A percentile compares a stretch with the other conserved stretches of the same genome.
phyloP scores from a whole-genome alignment of 2,797 vertebrate species.

The Sus cebifrons region DNA sequence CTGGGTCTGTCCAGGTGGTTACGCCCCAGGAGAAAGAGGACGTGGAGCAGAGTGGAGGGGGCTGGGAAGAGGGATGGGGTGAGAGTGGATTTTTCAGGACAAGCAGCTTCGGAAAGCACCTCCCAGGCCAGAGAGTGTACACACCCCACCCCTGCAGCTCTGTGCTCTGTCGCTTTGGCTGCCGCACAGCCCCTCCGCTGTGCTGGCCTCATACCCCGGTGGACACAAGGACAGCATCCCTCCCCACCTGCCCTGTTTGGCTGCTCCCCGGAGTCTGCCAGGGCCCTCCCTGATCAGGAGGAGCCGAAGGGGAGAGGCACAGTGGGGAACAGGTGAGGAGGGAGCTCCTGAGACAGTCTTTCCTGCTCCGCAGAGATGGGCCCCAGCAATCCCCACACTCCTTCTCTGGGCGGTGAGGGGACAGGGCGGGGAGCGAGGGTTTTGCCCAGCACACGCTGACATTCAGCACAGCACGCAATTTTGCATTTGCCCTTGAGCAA shows the following conservation, averaged over 20 bases:
- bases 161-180: background rate
- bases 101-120: background rate
- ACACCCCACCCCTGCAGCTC: background rate
- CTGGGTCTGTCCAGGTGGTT: background rate
- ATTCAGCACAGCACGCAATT: background rate
- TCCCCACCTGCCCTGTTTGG: background rate
- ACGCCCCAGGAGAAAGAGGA: too few species aligned
- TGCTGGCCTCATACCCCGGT: background rate
- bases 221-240: background rate
- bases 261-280: background rate
- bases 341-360: rapidly evolving
- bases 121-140: background rate
- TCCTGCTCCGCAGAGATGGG: background rate
- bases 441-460: background rate
- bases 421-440: rapidly evolving
- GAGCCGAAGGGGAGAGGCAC: background rate
- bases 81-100: background rate
- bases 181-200: background rate
- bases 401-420: background rate
- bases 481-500: background rate
- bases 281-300: background rate
- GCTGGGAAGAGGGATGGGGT: background rate
- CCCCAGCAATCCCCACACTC: background rate
- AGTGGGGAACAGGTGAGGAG: background rate
- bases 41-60: rapidly evolving